A percentile compares a stretch with the other conserved stretches of the same genome.
These are phyloP conservation scores for Phengaris arion DNA, from an alignment of 2,888 invertebrate genomes.

Conservation along the genomic window DNA sequence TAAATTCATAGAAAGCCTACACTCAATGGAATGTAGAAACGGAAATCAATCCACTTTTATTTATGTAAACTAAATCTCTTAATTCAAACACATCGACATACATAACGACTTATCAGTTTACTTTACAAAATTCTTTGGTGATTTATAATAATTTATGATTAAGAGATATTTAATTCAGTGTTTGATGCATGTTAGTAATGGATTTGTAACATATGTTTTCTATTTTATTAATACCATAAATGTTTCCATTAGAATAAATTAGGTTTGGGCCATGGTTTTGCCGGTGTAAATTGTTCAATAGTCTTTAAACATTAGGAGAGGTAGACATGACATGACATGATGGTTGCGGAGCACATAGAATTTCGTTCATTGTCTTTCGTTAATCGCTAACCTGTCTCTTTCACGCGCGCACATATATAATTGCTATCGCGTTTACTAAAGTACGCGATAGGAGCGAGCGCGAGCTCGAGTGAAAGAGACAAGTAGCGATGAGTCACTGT, in stretches of 20 bases:
- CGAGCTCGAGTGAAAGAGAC: too few species aligned
- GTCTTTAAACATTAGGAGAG: neutral
- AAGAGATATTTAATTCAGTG: conserved; percentile 17
- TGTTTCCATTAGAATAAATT: neutral
- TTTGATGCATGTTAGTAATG: conserved; percentile 19
- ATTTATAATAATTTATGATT: conserved; percentile 24
- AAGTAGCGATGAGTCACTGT: too few species aligned
- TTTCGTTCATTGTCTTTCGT: too few species aligned
- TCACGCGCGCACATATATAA: too few species aligned
- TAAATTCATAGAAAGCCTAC: neutral
- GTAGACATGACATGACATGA: too few species aligned
- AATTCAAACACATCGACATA: conserved; percentile 6
- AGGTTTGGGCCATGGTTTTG: neutral
- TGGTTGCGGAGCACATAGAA: too few species aligned
- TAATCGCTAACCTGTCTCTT: too few species aligned
- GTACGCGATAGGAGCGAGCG: too few species aligned
- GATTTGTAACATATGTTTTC: conserved; percentile 14
- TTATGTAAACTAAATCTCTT: neutral
- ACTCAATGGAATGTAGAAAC: conserved; percentile 10
- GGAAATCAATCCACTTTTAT: conserved; percentile 10
- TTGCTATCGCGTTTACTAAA: too few species aligned
- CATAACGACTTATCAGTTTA: neutral
- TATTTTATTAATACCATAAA: neutral
- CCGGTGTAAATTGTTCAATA: too few species aligned
- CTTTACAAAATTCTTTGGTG: neutral